phyloP scores from a whole-genome alignment of 2,797 vertebrate species.

The Helostoma temminkii region DNA sequence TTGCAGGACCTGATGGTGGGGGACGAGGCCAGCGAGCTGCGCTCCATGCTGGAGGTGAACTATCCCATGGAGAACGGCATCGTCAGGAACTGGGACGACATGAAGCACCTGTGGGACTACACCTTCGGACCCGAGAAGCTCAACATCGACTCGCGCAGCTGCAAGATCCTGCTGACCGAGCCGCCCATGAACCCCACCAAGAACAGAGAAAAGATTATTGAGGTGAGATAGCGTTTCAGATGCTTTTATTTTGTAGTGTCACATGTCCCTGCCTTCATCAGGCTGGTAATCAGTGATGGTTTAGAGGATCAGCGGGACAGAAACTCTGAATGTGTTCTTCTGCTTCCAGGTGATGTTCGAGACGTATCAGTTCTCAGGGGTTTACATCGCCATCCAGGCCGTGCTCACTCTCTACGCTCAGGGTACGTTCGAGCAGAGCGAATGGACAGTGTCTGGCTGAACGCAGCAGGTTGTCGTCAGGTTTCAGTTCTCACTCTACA shows the following conservation, averaged over 20 bases:
- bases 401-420: slow-evolving; percentile 89
- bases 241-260: too few species aligned
- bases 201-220: slow-evolving; percentile 88
- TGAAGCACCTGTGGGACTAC: slow-evolving; percentile 90
- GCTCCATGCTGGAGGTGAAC: slow-evolving; percentile 88
- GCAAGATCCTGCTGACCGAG: slow-evolving; percentile 88
- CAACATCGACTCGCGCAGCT: slow-evolving; percentile 84
- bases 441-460: too few species aligned
- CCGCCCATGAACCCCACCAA: slow-evolving; percentile 89
- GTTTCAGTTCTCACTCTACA: too few species aligned
- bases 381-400: slow-evolving; percentile 89
- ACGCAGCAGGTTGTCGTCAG: too few species aligned
- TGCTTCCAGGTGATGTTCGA: slow-evolving; percentile 86
- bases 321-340: too few species aligned
- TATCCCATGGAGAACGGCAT: slow-evolving; percentile 91
- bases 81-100: slow-evolving; percentile 89
- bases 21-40: slow-evolving; percentile 88
- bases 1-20: slow-evolving; percentile 89
- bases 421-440: too few species aligned
- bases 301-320: too few species aligned
- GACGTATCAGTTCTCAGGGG: slow-evolving; percentile 87
- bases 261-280: too few species aligned
- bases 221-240: slow-evolving; percentile 44
- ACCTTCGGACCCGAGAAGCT: slow-evolving; percentile 88
- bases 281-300: too few species aligned